Evolutionary conservation across 1,140 invertebrate species (phyloP), one percentile per base, ranked within the genome.

Genomic region (Nebria ingens): DNA sequence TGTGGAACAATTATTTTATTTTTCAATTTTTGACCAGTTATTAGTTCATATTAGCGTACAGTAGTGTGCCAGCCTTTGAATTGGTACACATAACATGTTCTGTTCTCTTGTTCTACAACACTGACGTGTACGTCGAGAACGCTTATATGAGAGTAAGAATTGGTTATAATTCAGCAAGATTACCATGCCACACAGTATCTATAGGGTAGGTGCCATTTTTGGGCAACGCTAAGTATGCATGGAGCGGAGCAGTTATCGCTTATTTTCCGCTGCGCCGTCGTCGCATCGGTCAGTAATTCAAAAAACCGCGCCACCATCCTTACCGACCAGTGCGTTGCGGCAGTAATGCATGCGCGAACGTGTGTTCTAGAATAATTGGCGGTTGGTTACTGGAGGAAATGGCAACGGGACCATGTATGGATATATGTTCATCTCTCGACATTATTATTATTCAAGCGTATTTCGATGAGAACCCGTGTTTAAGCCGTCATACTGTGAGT

Each of bases 141-240:
- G 25, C n/a, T 34, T 34, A 34, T 34, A 34, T 34, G 25, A n/a
- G n/a, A n/a, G n/a, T n/a, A 29, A 29, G 40, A 17, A 45, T 11
- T 12, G 40, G 40, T 45, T 11, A 17, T 45, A 45, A 45, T 45
- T 45, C 15, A 45, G 6, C 6, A 3, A 12, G 25, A 29, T 29
- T 29, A 29, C 25, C 25, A 17, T 45, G 15, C 3, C 9, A 17
- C 9, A 45, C 17, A 12, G 40, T 45, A 17, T 45, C 9, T 17
- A 17, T 34, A 45, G 9, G 40, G 40, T 45, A 45, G 15, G 40
- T 45, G 40, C 40, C 40, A 45, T 45, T 45, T 45, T 45, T 45
- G 40, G 40, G 40, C 17, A 45, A 9, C 9, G 40, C 40, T 45
- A 45, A 45, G 40, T 45, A 45, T 45, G 40, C 40, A 45, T 17